phyloP scores from a whole-genome alignment of 2,113 vertebrate species.

The Mobula birostris region DNA sequence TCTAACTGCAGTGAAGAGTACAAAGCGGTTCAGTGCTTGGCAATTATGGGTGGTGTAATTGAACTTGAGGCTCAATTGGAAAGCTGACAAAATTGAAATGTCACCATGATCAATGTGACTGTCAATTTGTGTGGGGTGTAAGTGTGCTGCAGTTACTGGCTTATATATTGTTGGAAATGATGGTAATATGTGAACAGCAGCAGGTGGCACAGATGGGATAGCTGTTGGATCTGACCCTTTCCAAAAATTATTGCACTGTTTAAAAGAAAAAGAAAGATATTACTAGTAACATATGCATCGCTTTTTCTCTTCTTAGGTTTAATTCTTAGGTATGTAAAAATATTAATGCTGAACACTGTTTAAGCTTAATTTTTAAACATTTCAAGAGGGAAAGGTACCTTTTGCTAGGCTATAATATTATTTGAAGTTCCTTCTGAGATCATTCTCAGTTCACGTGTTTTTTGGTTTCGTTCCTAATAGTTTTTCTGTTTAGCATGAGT shows the following conservation, averaged over 20 bases:
- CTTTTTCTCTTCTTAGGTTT: neutral
- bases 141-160: constrained; percentile 24
- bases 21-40: neutral
- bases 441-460: neutral
- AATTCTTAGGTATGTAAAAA: neutral
- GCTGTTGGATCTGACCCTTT: constrained; percentile 3
- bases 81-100: constrained; percentile 35
- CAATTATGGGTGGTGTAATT: neutral
- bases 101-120: constrained; percentile 29
- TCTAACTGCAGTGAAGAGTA: neutral
- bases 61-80: constrained; percentile 27
- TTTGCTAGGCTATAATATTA: neutral
- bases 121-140: constrained; percentile 32
- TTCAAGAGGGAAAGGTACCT: neutral
- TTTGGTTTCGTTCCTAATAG: neutral
- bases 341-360: neutral
- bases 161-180: constrained; percentile 22
- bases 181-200: constrained; percentile 24
- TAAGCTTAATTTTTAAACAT: neutral
- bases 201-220: constrained; percentile 16
- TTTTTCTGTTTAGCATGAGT: neutral
- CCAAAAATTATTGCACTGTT: constrained; percentile 23
- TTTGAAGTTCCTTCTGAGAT: neutral
- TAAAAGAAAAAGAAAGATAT: neutral
- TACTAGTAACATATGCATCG: neutral